These are phyloP conservation scores for Drosophila kokeensis DNA, from an alignment of 2,888 invertebrate species.

Conservation along the genomic window DNA sequence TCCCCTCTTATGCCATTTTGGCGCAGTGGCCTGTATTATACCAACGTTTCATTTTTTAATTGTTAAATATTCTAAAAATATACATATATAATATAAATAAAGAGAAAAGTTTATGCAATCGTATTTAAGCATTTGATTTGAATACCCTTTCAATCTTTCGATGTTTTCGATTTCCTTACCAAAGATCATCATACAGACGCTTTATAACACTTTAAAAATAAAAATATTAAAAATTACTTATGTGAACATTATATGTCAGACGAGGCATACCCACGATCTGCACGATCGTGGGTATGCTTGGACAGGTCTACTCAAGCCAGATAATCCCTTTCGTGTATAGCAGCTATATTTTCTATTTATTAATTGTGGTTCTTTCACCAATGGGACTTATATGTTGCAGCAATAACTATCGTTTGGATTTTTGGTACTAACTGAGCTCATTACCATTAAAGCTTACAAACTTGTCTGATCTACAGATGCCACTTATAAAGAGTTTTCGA, in stretches of 20 bases:
- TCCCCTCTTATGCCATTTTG: constrained; percentile 85
- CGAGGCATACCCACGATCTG: no score
- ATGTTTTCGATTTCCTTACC: not conserved
- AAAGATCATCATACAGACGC: not conserved
- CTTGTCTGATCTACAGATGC: no score
- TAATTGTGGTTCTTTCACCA: no score
- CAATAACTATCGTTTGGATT: no score
- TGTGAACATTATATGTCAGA: not conserved
- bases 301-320: no score
- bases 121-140: not conserved
- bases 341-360: no score
- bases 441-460: no score
- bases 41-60: constrained; percentile 79
- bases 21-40: constrained; percentile 86
- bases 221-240: not conserved
- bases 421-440: no score
- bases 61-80: not conserved
- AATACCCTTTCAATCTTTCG: not conserved
- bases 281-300: no score
- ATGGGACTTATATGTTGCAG: no score
- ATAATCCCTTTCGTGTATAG: no score
- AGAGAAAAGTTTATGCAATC: not conserved
- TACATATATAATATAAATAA: constrained; percentile 68
- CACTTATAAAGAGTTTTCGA: no score
- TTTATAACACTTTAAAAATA: not conserved